Evolutionary conservation across 2,113 vertebrate species (phyloP).

Genomic region (Passer domesticus): DNA sequence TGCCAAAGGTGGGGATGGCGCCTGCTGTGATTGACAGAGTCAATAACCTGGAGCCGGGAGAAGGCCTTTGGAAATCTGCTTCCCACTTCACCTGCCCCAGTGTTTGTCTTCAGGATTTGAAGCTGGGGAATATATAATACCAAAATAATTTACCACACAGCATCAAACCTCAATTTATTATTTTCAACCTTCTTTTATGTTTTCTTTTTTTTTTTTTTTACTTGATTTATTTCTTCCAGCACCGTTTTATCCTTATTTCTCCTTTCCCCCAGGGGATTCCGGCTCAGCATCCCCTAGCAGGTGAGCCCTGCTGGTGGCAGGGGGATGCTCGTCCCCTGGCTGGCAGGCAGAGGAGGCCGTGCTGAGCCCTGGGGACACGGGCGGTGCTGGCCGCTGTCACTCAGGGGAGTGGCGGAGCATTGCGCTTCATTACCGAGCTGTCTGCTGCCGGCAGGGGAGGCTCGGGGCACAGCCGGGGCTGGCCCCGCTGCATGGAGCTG

Average conservation of each 20-base stretch:
- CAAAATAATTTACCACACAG: not conserved
- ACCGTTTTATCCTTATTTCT: not conserved
- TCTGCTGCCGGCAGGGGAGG: constrained; percentile 61
- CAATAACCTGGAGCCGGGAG: not conserved
- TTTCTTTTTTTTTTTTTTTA: not conserved
- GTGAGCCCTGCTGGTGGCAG: not conserved
- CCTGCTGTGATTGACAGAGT: not conserved
- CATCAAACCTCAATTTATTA: not conserved
- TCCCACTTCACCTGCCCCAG: not conserved
- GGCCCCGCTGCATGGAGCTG: not conserved
- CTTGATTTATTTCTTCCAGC: not conserved
- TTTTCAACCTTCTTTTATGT: not conserved
- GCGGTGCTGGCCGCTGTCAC: constrained; percentile 25
- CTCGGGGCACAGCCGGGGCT: not conserved
- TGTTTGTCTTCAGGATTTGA: constrained; percentile 25
- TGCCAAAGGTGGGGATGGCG: not conserved
- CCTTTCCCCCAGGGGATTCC: not conserved
- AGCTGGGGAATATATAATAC: not conserved
- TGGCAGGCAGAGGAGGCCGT: constrained; percentile 8
- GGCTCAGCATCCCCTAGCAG: not conserved
- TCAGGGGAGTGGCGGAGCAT: constrained; percentile 52
- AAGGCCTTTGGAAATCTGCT: constrained; percentile 27
- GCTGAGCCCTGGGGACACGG: constrained; percentile 8
- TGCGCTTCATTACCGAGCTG: constrained; percentile 67
- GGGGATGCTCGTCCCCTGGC: not conserved